A percentile compares a stretch with the other conserved stretches of the same genome.
These are phyloP conservation scores for Philonicus albiceps DNA, from an alignment of 2,888 invertebrate genomes.

Conservation along the genomic window DNA sequence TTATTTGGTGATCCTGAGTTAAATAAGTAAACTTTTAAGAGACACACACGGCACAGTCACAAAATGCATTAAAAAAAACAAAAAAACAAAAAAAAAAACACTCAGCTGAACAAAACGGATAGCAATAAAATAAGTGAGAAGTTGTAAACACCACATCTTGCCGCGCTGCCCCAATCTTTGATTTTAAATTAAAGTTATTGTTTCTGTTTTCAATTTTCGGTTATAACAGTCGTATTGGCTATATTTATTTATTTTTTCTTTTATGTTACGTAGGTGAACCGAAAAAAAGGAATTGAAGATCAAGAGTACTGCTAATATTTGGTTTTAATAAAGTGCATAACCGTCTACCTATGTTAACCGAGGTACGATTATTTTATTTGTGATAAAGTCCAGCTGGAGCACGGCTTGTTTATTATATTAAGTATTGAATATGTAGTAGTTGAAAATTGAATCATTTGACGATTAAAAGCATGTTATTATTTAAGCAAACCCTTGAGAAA, in stretches of 20 bases:
- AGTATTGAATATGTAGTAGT: neutral
- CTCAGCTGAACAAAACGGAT: constrained; percentile 41
- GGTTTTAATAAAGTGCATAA: neutral
- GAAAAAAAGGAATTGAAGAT: neutral
- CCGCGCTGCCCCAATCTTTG: neutral
- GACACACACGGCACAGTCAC: neutral
- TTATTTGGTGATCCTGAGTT: constrained; percentile 52
- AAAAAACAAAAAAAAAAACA: neutral
- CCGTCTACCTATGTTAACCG: neutral
- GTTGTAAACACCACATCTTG: neutral
- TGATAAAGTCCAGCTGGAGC: constrained; percentile 1
- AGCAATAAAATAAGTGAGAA: neutral
- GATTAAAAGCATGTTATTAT: neutral
- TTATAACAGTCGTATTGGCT: neutral
- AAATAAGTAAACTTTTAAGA: neutral
- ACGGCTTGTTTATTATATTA: neutral
- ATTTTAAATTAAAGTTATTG: neutral
- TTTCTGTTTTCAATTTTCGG: neutral
- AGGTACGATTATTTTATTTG: neutral
- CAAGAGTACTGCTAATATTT: neutral
- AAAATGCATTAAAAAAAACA: neutral
- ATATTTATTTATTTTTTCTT: neutral
- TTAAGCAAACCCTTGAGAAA: neutral
- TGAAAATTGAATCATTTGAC: neutral
- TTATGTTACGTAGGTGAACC: neutral